Evolutionary conservation across 2,888 invertebrate species (phyloP), one percentile per base, ranked within the genome.

Genomic region (Alloscopus bannaensis): DNA sequence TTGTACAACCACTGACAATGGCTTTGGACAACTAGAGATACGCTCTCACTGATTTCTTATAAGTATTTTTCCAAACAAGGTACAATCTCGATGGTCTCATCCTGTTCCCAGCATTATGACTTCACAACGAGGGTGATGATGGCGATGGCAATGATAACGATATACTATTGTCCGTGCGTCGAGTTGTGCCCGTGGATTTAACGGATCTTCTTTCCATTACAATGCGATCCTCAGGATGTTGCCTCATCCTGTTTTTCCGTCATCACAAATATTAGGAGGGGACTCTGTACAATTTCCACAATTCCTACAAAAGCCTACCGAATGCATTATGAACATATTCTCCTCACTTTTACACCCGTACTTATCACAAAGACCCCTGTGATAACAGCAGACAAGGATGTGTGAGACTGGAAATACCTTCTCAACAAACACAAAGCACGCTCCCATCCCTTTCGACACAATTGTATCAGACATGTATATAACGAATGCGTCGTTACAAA

Each of bases 121-220:
- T 52, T 20, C 66, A 36, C 50, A 52, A 52, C 3, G 18, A 11
- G 18, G 52, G 24, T 55, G 68, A 68, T 57, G 60, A 47, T 50
- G 60, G 31, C 57, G 64, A 72, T 64, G 64, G 55, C 64, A 72
- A 64, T 72, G 60, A 55, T 64, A 72, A 64, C 64, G 72, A 72
- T n/a, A 36, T 55, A 47, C 72, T 52, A 72, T 72, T 70, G 55
- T 24, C 60, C 24, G 47, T 55, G n/a, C 45, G 18, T 45, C 45
- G 18, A 6, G n/a, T 16, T 45, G n/a, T n/a, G 36, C 36, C 22
- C 47, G 36, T 36, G 50, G 71, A 71, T 71, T 71, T 62, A 71
- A 71, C 60, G 62, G 47, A 71, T 71, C 71, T 62, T 36, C 36
- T 71, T 62, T 26, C 62, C 71, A 71, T 71, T 71, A 45, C 57